A percentile compares a stretch with the other conserved stretches of the same genome.
phyloP scores from a whole-genome alignment of 2,888 invertebrate species.

The Drosophila paramelanica region DNA sequence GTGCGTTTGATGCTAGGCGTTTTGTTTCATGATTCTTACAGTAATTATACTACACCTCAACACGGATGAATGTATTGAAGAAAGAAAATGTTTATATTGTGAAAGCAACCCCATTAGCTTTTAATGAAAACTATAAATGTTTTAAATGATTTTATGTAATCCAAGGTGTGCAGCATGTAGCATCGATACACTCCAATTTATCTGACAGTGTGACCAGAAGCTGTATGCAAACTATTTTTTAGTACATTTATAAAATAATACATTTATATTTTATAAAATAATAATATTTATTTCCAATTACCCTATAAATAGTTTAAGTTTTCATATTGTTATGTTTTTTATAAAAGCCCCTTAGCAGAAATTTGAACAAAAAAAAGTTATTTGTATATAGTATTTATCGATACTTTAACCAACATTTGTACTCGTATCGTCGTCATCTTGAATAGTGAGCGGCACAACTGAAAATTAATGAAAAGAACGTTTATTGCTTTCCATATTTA shows the following conservation, averaged over 20 bases:
- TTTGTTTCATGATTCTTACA: not conserved
- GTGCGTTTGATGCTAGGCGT: not conserved
- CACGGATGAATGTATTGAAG: too few species aligned
- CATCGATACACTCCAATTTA: not conserved
- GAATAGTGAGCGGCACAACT: constrained; percentile 41
- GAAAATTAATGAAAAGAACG: constrained; percentile 1
- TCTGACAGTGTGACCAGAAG: not conserved
- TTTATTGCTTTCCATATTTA: not conserved
- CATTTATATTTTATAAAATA: too few species aligned
- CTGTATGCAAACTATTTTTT: not conserved
- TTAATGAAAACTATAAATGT: not conserved
- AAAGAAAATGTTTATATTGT: not conserved
- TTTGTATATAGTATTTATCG: constrained; percentile 12
- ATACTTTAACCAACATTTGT: constrained; percentile 16
- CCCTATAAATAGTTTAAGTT: not conserved
- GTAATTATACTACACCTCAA: too few species aligned
- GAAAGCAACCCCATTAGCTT: not conserved
- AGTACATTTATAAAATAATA: too few species aligned
- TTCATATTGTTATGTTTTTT: not conserved
- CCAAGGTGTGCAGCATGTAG: not conserved
- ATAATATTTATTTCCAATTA: not conserved
- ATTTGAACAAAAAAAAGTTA: not conserved
- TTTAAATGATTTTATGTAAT: not conserved
- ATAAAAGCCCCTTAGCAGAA: not conserved
- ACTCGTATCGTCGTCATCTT: constrained; percentile 29